Conservation (phyloP, 1,140 invertebrate genomes). For the Pristionchus pacificus region DNA sequence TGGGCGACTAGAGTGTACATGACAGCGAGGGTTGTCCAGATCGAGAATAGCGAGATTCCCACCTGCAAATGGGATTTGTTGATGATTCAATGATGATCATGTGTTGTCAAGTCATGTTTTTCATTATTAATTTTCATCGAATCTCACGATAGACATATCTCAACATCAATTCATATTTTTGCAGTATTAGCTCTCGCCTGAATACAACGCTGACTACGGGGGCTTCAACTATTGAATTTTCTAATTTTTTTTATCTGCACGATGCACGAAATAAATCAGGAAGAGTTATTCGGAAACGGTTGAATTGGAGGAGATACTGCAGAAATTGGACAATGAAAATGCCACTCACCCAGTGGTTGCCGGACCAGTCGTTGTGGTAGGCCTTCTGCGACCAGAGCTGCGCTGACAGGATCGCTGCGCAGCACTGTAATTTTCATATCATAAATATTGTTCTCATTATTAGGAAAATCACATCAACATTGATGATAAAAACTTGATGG, state of each 20-base stretch:
- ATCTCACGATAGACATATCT: no score
- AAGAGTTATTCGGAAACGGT: background rate
- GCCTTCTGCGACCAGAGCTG: constrained; percentile 57
- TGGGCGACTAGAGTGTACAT: constrained; percentile 48
- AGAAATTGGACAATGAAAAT: no score
- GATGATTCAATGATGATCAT: background rate
- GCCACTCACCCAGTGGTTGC: constrained; percentile 41
- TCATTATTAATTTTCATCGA: no score
- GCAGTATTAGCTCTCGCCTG: no score
- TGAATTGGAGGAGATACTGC: no score
- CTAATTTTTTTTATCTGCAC: no score
- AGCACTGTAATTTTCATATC: constrained; percentile 38
- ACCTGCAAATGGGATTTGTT: constrained; percentile 52
- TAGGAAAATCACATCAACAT: background rate
- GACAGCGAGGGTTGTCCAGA: constrained; percentile 52
- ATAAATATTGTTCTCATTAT: background rate
- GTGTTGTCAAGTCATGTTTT: background rate
- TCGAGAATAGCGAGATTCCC: constrained; percentile 53
- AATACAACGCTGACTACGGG: no score
- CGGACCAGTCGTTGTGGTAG: constrained; percentile 44
- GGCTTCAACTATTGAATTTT: no score
- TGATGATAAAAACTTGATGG: background rate
- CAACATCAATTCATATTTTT: no score
- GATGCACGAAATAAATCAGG: no score
- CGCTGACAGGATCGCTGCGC: constrained; percentile 48